A percentile compares a stretch with the other conserved stretches of the same genome.
Conservation (phyloP, 2,113 vertebrate genomes). For the Steatornis caripensis region DNA sequence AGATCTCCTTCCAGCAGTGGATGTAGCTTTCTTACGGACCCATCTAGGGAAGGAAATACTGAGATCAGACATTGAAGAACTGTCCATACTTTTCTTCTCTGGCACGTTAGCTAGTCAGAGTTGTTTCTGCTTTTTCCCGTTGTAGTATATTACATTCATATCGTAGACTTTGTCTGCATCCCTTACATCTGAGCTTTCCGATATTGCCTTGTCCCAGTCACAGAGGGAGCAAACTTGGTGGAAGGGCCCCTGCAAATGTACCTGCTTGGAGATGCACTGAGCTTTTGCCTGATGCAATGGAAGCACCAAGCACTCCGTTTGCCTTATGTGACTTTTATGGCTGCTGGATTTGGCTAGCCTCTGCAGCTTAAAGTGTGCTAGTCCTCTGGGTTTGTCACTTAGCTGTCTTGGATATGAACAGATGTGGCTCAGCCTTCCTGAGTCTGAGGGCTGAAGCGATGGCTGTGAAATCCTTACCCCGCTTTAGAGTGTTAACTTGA, state of each 20-base stretch:
- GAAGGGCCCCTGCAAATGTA: neutral
- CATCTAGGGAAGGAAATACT: neutral
- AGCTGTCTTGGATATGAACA: rapidly evolving
- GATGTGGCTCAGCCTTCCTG: neutral
- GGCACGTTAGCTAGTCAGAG: neutral
- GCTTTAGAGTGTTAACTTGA: neutral
- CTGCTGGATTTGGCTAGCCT: neutral
- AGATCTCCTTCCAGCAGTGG: neutral
- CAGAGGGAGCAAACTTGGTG: neutral
- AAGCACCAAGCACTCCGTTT: neutral
- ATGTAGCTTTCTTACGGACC: neutral
- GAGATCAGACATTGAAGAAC: neutral
- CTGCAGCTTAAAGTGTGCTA: neutral
- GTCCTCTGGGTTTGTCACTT: neutral
- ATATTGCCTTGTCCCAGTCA: neutral
- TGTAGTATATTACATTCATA: neutral
- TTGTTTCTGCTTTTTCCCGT: neutral
- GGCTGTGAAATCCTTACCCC: neutral
- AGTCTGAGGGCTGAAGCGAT: neutral
- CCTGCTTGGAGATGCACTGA: neutral
- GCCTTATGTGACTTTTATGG: neutral
- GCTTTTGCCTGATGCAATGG: neutral
- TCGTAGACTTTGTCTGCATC: neutral
- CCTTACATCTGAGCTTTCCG: neutral
- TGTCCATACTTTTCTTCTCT: neutral